These are phyloP conservation scores for Spodoptera exigua DNA, from an alignment of 2,888 invertebrate genomes.

Conservation along the genomic window DNA sequence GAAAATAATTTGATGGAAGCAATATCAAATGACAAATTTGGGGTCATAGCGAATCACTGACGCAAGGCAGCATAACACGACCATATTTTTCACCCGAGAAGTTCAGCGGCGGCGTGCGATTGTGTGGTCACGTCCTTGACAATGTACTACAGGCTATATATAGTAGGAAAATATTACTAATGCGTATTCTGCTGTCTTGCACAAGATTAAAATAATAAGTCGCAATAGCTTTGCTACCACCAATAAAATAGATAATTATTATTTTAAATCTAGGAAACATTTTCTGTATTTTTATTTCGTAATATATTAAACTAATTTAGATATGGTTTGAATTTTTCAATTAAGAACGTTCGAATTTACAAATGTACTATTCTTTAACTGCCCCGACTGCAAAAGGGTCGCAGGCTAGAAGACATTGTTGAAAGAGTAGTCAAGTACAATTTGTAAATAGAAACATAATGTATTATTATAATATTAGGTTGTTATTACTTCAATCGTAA, in stretches of 20 bases:
- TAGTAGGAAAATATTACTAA: neutral
- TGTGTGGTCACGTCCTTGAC: neutral
- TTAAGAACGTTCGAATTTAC: constrained; percentile 50
- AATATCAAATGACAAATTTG: constrained; percentile 50
- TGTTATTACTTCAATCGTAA: constrained; percentile 53
- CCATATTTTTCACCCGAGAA: neutral
- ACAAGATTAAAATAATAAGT: constrained; percentile 38
- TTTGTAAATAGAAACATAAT: constrained; percentile 45
- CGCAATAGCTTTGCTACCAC: constrained; percentile 61
- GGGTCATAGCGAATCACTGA: constrained; percentile 54
- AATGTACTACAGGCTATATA: neutral
- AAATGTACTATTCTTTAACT: constrained; percentile 42
- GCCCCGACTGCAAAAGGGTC: constrained; percentile 15
- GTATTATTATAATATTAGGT: constrained; percentile 37
- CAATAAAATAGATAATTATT: constrained; percentile 52
- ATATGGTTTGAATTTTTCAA: constrained; percentile 60
- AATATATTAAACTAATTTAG: constrained; percentile 60
- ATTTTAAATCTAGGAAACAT: constrained; percentile 54
- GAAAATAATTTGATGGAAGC: constrained; percentile 54
- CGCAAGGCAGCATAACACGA: constrained; percentile 50
- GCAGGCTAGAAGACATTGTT: neutral
- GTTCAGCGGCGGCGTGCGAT: neutral
- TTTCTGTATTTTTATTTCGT: constrained; percentile 49
- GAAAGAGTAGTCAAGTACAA: constrained; percentile 17
- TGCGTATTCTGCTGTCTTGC: constrained; percentile 47